These are phyloP conservation scores for Porites cylindrica DNA, from an alignment of 92 coral and sea anemone genomes.

Conservation along the genomic window DNA sequence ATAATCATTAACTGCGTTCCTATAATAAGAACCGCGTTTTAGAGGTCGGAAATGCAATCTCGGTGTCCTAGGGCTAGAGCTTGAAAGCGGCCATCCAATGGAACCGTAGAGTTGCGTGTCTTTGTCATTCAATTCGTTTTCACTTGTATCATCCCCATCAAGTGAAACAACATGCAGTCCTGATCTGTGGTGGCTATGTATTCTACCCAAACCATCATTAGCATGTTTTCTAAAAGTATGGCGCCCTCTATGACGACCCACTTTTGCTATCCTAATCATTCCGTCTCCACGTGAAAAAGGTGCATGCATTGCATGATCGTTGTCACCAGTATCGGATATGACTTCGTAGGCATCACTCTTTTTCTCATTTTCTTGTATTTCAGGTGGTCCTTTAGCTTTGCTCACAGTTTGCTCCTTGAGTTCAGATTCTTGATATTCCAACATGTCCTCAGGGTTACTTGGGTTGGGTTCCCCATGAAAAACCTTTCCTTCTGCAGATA, in stretches of 20 bases:
- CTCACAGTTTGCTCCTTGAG: conserved; percentile 73
- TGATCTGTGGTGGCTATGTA: conserved; percentile 19
- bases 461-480: conserved; percentile 25
- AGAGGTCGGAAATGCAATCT: conserved; percentile 12
- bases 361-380: conserved; percentile 36
- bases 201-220: neutral
- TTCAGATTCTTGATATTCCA: conserved; percentile 60
- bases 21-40: neutral
- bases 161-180: conserved; percentile 46
- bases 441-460: conserved; percentile 31
- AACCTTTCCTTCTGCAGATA: conserved; percentile 78
- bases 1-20: conserved; percentile 15
- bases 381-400: conserved; percentile 84
- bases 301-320: neutral
- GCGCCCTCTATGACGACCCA: neutral
- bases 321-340: conserved; percentile 9
- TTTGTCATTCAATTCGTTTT: conserved; percentile 3
- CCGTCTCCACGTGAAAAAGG: neutral
- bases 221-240: conserved; percentile 13
- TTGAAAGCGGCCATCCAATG: conserved; percentile 37
- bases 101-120: conserved; percentile 58
- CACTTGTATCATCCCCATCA: conserved; percentile 12
- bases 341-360: conserved; percentile 63
- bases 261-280: conserved; percentile 7
- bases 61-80: neutral